A percentile compares a stretch with the other conserved stretches of the same genome.
Conservation (phyloP, 2,888 invertebrate genomes). For the Oscheius onirici region DNA sequence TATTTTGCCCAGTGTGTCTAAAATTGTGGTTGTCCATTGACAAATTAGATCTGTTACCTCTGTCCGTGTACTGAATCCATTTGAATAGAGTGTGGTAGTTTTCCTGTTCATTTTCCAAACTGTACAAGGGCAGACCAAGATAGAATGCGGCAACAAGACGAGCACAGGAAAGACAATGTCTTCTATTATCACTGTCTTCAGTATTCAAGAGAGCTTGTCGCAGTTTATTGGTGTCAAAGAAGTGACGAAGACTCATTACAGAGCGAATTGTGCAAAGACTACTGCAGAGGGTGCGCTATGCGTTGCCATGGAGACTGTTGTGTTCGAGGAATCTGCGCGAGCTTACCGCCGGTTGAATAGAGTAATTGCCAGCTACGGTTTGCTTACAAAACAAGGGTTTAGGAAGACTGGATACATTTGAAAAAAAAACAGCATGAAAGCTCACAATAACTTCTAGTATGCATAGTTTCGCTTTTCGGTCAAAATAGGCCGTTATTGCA, state of each 20-base stretch:
- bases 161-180: neutral
- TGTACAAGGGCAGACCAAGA: constrained; percentile 24
- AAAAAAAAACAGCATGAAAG: no score
- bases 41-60: no score
- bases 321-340: no score
- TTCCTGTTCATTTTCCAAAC: neutral
- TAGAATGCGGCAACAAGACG: constrained; percentile 28
- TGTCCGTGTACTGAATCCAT: constrained; percentile 11
- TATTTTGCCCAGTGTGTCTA: neutral
- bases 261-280: neutral
- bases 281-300: neutral
- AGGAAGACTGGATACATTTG: no score
- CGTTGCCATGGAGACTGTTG: constrained; percentile 3
- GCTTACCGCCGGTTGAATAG: no score
- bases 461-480: no score
- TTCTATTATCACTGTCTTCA: neutral
- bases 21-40: neutral
- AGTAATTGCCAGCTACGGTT: no score
- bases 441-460: no score
- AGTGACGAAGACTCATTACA: neutral
- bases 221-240: constrained; percentile 3
- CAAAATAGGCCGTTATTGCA: no score
- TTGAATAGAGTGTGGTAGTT: constrained; percentile 14
- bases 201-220: constrained; percentile 13
- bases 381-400: no score